Conservation (phyloP, 2,797 vertebrate species). For the Falco columbarius region DNA sequence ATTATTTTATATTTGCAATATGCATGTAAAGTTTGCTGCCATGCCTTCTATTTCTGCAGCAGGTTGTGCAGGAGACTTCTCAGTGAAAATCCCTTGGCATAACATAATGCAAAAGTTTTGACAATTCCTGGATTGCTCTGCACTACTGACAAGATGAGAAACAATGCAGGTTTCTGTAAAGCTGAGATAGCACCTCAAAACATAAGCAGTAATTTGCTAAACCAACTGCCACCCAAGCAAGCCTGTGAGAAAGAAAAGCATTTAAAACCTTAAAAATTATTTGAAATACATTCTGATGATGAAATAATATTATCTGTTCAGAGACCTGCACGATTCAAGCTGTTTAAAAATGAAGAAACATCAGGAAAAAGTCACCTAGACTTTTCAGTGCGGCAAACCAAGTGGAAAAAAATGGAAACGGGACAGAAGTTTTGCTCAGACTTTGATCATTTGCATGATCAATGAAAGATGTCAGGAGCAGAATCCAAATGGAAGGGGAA, state of each 20-base stretch:
- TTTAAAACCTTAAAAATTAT: background rate
- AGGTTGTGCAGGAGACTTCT: background rate
- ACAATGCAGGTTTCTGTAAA: background rate
- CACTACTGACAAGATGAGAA: background rate
- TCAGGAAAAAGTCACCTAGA: background rate
- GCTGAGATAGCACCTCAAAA: background rate
- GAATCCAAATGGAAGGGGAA: conserved; percentile 7
- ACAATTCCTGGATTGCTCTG: background rate
- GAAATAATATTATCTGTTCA: background rate
- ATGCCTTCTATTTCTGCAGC: background rate
- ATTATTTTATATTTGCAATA: background rate
- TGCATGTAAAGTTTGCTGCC: background rate
- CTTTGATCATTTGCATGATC: conserved; percentile 34
- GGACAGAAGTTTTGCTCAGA: conserved; percentile 13
- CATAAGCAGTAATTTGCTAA: background rate
- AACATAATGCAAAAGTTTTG: background rate
- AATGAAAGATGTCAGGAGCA: conserved; percentile 20
- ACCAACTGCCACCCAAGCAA: background rate
- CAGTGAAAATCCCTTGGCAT: background rate
- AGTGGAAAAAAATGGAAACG: background rate
- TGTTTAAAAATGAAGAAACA: background rate
- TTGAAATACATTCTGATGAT: background rate
- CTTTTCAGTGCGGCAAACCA: background rate
- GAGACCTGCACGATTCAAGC: background rate
- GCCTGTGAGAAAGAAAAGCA: background rate